Conservation (phyloP, 2,797 vertebrate species). For the Coranthus polyacanthus region DNA sequence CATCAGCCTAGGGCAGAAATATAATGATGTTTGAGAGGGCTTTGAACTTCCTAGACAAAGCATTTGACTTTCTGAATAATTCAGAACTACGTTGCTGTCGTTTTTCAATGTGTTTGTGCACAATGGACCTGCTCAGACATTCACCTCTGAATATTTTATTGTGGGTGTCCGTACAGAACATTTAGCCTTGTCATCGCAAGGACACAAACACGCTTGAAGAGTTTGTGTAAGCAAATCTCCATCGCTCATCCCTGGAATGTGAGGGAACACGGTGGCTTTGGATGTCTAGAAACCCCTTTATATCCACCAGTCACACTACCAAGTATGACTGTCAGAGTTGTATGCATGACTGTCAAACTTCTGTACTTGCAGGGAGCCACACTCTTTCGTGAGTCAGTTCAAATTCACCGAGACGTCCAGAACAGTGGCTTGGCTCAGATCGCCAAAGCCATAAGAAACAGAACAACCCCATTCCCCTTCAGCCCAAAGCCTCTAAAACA, state of each 20-base stretch:
- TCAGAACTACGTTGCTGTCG: conserved; percentile 22
- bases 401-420: conserved; percentile 56
- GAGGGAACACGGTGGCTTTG: conserved; percentile 56
- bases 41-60: conserved; percentile 33
- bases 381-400: conserved; percentile 40
- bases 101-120: conserved; percentile 32
- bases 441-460: conserved; percentile 50
- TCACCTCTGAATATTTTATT: conserved; percentile 62
- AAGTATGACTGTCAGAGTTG: conserved; percentile 34
- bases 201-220: conserved; percentile 56
- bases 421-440: conserved; percentile 73
- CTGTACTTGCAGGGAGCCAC: conserved; percentile 42
- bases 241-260: conserved; percentile 52
- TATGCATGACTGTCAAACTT: conserved; percentile 43
- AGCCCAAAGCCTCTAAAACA: conserved; percentile 64
- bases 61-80: conserved; percentile 48
- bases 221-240: conserved; percentile 65
- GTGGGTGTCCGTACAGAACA: conserved; percentile 21
- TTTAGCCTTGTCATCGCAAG: conserved; percentile 62
- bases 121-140: conserved; percentile 45
- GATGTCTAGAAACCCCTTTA: conserved; percentile 43
- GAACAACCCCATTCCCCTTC: conserved; percentile 18
- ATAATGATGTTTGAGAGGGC: conserved; percentile 17
- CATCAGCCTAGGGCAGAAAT: neutral
- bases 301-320: conserved; percentile 42